Evolutionary conservation across 1,140 invertebrate genomes (phyloP), one percentile per base, ranked within the genome.

Genomic region (Hetaerina americana): DNA sequence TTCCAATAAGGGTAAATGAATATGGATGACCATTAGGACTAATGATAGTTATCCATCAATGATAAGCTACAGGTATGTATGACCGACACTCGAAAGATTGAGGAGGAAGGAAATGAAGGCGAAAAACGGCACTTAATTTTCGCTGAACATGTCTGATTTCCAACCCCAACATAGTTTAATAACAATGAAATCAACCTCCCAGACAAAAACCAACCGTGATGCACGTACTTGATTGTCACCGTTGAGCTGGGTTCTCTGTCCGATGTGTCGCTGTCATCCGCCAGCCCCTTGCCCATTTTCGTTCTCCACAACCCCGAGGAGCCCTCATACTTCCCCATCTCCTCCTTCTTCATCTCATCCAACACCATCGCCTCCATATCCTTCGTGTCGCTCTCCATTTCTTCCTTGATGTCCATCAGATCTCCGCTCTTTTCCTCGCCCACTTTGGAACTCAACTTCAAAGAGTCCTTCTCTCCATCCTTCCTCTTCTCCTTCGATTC

Each of bases 221-320:
- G n/a, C 70, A 26, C 70, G 26, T 69, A 75, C 68, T 84, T 84
- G 5, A 87, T 86, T 0, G 78, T 84, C 1, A 86, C 85, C 0
- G 86, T 87, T 0, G 86, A 87, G 71, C 83, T 84, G 0, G 85
- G 85, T 73, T 87, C 85, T 71, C 82, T 78, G 69, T 85, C 84
- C 0, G 82, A 84, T 5, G 81, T 70, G 66, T 85, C 84, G 28
- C 81, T 81, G 0, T 83, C 83, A 31, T 84, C 81, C 0, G 29
- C 28, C 57, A 71, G n/a, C 24, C 66, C 66, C 67, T 66, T 28
- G 0, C 66, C 67, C 57, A 22, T 66, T 27, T 66, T 71, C 67
- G 25, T 22, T 24, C 27, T 15, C 25, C 18, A 28, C 8, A 18
- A 24, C 29, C 24, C 28, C 68, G 70, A 57, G 1, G 8, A 66